phyloP scores from a whole-genome alignment of 2,888 invertebrate species.

The Erebia palarica region DNA sequence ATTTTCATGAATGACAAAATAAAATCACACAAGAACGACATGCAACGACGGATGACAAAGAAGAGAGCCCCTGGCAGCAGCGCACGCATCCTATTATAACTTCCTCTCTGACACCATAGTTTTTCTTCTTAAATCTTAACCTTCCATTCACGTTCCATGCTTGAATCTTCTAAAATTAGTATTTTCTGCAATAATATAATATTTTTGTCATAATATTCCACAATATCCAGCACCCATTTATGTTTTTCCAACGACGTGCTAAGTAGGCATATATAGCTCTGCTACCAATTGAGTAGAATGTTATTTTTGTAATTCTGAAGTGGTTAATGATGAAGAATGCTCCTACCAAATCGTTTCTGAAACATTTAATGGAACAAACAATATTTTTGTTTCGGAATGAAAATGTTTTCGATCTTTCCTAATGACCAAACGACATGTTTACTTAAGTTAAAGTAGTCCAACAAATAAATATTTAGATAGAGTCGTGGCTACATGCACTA shows the following conservation, averaged over 20 bases:
- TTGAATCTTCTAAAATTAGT: too few species aligned
- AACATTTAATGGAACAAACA: background rate
- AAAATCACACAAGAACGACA: too few species aligned
- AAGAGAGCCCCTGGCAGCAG: too few species aligned
- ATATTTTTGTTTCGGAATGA: background rate
- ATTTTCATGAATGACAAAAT: too few species aligned
- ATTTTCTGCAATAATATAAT: too few species aligned
- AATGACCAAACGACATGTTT: background rate
- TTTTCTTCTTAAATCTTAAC: too few species aligned
- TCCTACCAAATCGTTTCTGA: background rate
- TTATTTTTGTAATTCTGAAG: slow-evolving; percentile 10
- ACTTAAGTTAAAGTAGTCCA: too few species aligned
- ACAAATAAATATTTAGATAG: too few species aligned
- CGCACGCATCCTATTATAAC: too few species aligned
- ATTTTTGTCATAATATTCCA: background rate
- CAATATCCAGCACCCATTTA: background rate
- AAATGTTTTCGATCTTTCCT: background rate
- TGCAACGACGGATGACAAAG: too few species aligned
- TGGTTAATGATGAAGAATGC: slow-evolving; percentile 4
- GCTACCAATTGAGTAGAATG: slow-evolving; percentile 1
- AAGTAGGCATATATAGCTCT: background rate
- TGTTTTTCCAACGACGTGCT: slow-evolving; percentile 22
- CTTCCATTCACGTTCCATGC: too few species aligned
- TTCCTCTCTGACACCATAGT: too few species aligned
- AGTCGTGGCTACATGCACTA: background rate